phyloP scores from a whole-genome alignment of 2,113 vertebrate species.

The Indicator indicator region DNA sequence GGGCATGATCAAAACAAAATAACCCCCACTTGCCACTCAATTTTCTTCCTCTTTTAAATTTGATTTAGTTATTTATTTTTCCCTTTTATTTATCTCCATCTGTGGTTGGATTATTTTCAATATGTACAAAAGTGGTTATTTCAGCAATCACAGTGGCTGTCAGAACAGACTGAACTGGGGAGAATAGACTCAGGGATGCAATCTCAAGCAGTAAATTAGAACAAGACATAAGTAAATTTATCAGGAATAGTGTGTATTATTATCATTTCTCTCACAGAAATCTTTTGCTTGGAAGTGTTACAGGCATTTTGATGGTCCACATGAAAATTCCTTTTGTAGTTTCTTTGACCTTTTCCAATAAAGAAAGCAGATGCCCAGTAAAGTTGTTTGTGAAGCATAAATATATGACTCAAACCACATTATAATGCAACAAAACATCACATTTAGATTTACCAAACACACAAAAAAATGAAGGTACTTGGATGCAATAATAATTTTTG shows the following conservation, averaged over 20 bases:
- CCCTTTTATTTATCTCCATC: background rate
- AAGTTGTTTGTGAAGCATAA: constrained; percentile 9
- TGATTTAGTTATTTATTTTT: background rate
- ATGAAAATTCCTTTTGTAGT: background rate
- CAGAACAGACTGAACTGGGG: constrained; percentile 42
- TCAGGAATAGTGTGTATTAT: constrained; percentile 6
- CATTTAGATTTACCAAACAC: background rate
- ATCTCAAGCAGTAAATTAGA: constrained; percentile 29
- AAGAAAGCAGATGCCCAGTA: background rate
- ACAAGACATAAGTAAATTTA: background rate
- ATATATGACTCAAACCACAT: background rate
- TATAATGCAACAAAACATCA: background rate
- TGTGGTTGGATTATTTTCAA: background rate
- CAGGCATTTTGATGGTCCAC: background rate
- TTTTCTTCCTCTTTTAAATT: background rate
- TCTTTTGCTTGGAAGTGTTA: background rate
- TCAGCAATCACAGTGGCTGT: constrained; percentile 29
- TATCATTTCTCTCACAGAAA: background rate
- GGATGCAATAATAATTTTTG: background rate
- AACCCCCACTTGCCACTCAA: background rate
- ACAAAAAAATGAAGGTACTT: background rate
- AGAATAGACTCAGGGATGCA: constrained; percentile 27
- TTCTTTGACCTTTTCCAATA: background rate
- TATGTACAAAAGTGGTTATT: constrained; percentile 39
- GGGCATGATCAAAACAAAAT: constrained; percentile 14